These are phyloP conservation scores for Dromiciops gliroides DNA, from an alignment of 2,113 vertebrate genomes.

Conservation along the genomic window DNA sequence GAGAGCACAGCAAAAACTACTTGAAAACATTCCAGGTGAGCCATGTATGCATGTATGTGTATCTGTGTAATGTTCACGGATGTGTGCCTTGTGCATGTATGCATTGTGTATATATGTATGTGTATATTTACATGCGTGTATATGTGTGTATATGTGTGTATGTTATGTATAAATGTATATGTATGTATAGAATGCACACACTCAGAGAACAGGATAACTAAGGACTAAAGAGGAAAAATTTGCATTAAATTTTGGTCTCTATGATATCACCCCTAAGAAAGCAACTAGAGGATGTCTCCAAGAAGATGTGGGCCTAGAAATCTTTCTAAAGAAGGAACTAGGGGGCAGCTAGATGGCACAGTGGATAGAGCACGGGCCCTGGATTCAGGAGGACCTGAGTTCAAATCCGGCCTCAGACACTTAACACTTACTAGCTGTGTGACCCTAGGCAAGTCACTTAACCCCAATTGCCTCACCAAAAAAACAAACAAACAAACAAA, in stretches of 20 bases:
- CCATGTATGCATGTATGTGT: not conserved
- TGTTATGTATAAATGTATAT: no score
- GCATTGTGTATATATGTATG: no score
- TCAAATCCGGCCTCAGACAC: no score
- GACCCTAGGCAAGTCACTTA: no score
- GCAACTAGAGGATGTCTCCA: not conserved
- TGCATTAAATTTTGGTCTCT: not conserved
- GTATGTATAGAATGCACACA: not conserved
- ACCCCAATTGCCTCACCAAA: no score
- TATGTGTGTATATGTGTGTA: not conserved
- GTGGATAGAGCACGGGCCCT: no score
- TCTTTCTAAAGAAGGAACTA: not conserved
- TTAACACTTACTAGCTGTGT: no score
- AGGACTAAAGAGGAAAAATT: not conserved
- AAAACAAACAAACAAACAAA: no score
- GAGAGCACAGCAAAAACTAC: slow-evolving; percentile 95
- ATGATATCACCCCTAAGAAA: not conserved
- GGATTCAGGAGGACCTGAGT: no score
- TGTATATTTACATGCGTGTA: not conserved
- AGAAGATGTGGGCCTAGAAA: not conserved
- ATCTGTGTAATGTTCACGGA: no score
- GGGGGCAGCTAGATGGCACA: no score
- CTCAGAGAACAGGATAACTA: not conserved
- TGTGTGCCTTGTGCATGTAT: rapidly evolving
- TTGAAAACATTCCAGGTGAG: slow-evolving; percentile 98